These are phyloP conservation scores for Rapana venosa DNA, from an alignment of 2,888 invertebrate species.

Conservation along the genomic window DNA sequence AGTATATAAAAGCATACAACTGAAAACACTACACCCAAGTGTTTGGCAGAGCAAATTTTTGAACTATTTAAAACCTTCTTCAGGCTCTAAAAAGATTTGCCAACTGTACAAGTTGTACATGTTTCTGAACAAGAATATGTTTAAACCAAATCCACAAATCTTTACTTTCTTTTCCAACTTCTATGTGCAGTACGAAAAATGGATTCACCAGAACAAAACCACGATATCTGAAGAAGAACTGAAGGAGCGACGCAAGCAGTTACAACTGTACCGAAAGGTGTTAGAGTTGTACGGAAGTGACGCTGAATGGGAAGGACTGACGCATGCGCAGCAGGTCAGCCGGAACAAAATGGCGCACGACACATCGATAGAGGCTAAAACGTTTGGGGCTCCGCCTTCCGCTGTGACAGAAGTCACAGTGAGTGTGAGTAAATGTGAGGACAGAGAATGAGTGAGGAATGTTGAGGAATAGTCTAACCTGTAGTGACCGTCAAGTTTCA, in stretches of 20 bases:
- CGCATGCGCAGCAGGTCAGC: constrained; percentile 22
- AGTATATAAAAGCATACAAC: too few species aligned
- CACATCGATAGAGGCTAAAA: constrained; percentile 21
- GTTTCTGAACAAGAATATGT: too few species aligned
- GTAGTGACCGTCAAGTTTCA: not conserved
- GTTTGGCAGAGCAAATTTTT: too few species aligned
- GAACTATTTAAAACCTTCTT: too few species aligned
- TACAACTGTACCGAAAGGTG: constrained; percentile 32
- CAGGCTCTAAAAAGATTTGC: too few species aligned
- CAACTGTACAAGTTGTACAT: too few species aligned
- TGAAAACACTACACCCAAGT: too few species aligned
- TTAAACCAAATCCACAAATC: too few species aligned
- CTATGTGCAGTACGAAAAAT: constrained; percentile 29
- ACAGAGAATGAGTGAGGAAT: not conserved
- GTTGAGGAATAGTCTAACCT: not conserved
- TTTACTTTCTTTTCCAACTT: not conserved
- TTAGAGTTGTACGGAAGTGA: constrained; percentile 38
- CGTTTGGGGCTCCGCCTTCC: constrained; percentile 4
- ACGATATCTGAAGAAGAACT: not conserved
- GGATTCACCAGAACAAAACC: constrained; percentile 15
- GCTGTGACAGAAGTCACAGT: not conserved
- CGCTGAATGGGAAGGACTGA: not conserved
- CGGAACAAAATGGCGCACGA: constrained; percentile 18
- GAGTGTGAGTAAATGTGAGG: not conserved
- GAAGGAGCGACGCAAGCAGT: not conserved